Evolutionary conservation across 2,888 invertebrate species (phyloP), one percentile per base, ranked within the genome.

Genomic region (Rhyacophila evoluta): DNA sequence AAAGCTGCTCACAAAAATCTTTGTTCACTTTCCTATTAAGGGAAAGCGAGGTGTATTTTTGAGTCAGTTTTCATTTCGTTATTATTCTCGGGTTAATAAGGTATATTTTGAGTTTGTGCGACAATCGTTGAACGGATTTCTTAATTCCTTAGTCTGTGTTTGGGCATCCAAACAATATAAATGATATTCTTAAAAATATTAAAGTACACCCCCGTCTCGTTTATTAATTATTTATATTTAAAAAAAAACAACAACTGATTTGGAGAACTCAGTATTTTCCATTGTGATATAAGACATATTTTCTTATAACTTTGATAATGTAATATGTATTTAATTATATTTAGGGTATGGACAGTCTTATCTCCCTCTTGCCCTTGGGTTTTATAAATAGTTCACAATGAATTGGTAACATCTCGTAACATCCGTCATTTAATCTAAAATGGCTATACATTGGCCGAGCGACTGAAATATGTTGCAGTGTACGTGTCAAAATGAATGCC

Each of bases 271-370:
- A 28, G 29, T 69, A n/a, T 69, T 69, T 33, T 29, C 69, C 33
- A 29, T 15, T 69, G 69, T 69, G 69, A 69, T 69, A 69, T 28
- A 29, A n/a, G 15, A 69, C 69, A 69, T 69, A 69, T 69, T 69
- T 69, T 69, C 69, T 69, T 69, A 69, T 69, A 15, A 69, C 27
- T 69, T 29, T 69, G 41, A 41, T 41, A 41, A 55, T 12, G 12
- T 39, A 55, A 1, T 55, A 55, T 55, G 15, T 55, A 55, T 55
- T 55, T 39, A 39, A 39, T n/a, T 55, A 25, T 55, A 33, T 33
- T 41, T 41, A n/a, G 10, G n/a, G n/a, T 15, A 5, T n/a, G 15
- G 10, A 5, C 2, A 10, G 2, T 12, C 6, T 33, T 33, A 4
- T 33, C 29, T 6, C 29, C 41, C 41, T 41, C 41, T 12, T 41